Conservation (phyloP, 2,888 invertebrate genomes). For the Lissonota sp. region DNA sequence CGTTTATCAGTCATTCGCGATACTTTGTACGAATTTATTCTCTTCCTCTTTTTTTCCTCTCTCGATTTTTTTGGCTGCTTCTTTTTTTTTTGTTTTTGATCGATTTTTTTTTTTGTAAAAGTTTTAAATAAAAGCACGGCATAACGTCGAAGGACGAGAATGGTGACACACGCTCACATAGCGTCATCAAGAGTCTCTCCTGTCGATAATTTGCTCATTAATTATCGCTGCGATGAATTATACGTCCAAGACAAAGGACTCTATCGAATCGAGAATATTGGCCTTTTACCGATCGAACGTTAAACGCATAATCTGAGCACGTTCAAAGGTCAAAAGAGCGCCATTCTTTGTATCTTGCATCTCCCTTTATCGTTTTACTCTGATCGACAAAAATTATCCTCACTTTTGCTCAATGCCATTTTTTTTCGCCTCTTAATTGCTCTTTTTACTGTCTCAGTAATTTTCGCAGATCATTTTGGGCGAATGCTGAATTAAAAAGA, state of each 20-base stretch:
- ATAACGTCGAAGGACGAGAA: slow-evolving; percentile 54
- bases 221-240: slow-evolving; percentile 19
- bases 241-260: slow-evolving; percentile 3
- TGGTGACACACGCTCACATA: slow-evolving; percentile 61
- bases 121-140: neutral
- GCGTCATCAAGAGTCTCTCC: slow-evolving; percentile 56
- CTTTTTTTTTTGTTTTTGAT: slow-evolving; percentile 11
- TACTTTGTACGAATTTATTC: neutral
- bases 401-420: no score
- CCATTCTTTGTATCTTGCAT: neutral
- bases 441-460: no score
- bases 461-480: no score
- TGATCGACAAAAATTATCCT: no score
- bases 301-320: slow-evolving; percentile 49
- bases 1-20: slow-evolving; percentile 22
- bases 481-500: no score
- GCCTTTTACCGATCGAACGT: slow-evolving; percentile 56
- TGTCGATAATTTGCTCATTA: slow-evolving; percentile 48
- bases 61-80: neutral
- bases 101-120: neutral
- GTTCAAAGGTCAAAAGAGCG: slow-evolving; percentile 50
- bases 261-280: neutral
- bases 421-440: no score
- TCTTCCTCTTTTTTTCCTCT: slow-evolving; percentile 1
- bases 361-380: neutral